Percentiles rank a stretch among this genome's conserved stretches.
Conservation (phyloP, 2,113 vertebrate genomes). For the Clinocottus analis region DNA sequence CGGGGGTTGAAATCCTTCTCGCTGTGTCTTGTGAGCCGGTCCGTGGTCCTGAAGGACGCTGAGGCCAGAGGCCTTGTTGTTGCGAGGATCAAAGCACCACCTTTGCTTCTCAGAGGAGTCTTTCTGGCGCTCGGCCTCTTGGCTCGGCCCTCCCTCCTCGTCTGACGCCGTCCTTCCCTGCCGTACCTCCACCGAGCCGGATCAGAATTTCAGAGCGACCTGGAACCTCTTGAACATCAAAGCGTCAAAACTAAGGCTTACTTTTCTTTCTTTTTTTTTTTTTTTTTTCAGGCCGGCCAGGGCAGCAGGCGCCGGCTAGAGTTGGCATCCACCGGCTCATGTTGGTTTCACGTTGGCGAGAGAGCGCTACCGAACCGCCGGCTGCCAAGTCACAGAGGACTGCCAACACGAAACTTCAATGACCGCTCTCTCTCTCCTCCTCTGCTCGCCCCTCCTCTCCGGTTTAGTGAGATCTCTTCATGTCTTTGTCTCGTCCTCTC, state of each 20-base stretch:
- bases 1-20: not conserved
- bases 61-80: not conserved
- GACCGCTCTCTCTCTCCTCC: slow-evolving; percentile 61
- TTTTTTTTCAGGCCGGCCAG: slow-evolving; percentile 43
- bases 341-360: slow-evolving; percentile 58
- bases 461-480: no score
- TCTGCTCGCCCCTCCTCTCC: no score
- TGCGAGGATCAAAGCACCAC: slow-evolving; percentile 31
- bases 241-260: slow-evolving; percentile 48
- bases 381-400: slow-evolving; percentile 73
- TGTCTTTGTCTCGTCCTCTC: slow-evolving; percentile 18
- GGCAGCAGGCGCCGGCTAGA: slow-evolving; percentile 55
- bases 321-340: slow-evolving; percentile 55
- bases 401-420: slow-evolving; percentile 75
- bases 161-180: slow-evolving; percentile 11
- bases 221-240: slow-evolving; percentile 64
- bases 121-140: slow-evolving; percentile 12
- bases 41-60: slow-evolving; percentile 21
- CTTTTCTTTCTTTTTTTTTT: slow-evolving; percentile 16
- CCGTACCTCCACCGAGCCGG: slow-evolving; percentile 49
- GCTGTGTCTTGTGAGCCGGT: not conserved
- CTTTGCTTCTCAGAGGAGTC: not conserved
- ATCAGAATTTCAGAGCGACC: slow-evolving; percentile 54
- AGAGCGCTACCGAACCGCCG: slow-evolving; percentile 29
- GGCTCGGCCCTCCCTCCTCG: slow-evolving; percentile 29